phyloP scores from a whole-genome alignment of 35 echinoderm and acorn worm species.

The Nesometra sesokonis region DNA sequence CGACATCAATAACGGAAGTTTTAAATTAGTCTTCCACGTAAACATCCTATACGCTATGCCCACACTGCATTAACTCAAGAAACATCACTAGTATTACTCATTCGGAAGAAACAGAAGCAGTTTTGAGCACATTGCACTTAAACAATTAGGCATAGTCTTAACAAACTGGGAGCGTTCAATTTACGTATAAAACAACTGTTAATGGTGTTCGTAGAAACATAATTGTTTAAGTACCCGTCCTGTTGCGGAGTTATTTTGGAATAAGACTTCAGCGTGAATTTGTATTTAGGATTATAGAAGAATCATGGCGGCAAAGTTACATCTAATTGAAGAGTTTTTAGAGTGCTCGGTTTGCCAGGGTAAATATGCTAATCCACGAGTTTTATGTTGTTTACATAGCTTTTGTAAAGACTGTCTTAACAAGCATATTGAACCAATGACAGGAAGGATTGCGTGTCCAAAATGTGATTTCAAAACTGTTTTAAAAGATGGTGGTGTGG shows the following conservation, averaged over 20 bases:
- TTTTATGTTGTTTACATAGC: constrained; percentile 21
- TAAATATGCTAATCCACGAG: background rate
- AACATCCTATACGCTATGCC: background rate
- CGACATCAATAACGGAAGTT: background rate
- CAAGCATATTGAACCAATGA: background rate
- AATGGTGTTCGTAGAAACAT: no score
- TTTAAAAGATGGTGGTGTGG: background rate
- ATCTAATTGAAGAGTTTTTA: background rate
- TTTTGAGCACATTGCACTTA: background rate
- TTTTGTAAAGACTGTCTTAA: constrained; percentile 21
- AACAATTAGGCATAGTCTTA: no score
- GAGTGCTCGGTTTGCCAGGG: constrained; percentile 9
- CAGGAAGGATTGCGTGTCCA: background rate
- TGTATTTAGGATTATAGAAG: background rate
- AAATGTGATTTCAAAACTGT: background rate
- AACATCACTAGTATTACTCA: background rate
- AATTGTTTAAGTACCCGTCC: no score
- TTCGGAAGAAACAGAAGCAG: background rate
- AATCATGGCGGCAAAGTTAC: background rate
- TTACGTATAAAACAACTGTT: no score
- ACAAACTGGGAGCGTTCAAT: no score
- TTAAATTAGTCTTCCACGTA: background rate
- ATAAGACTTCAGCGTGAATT: no score
- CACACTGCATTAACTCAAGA: no score
- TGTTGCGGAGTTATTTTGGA: no score